phyloP scores from a whole-genome alignment of 2,888 invertebrate genomes.

The Ryuthela nishihirai region DNA sequence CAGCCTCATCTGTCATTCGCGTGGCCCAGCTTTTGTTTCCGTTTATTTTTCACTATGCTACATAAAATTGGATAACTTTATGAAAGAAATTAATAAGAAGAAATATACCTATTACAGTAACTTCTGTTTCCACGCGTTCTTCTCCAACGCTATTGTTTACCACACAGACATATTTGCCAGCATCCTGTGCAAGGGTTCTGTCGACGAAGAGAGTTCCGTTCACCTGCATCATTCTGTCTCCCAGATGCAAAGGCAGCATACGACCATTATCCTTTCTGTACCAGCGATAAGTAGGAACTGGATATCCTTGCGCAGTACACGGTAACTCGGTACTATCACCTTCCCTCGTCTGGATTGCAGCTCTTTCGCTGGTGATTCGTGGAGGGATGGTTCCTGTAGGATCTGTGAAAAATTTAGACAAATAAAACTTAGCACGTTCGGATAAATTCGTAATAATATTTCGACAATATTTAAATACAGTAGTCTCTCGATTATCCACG shows the following conservation, averaged over 20 bases:
- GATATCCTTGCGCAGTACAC: constrained; percentile 68
- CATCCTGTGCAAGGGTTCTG: constrained; percentile 45
- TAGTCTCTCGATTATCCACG: no score
- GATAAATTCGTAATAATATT: no score
- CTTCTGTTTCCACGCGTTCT: constrained; percentile 45
- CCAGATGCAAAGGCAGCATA: constrained; percentile 41
- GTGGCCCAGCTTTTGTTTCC: no score
- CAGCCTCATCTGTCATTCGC: no score
- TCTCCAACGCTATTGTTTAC: constrained; percentile 49
- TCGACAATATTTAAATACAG: no score
- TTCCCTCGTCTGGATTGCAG: constrained; percentile 14
- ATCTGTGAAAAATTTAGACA: constrained; percentile 19
- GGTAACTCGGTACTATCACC: constrained; percentile 59
- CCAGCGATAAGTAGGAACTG: constrained; percentile 68
- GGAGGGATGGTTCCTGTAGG: constrained; percentile 40
- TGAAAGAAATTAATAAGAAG: no score
- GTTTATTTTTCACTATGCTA: no score
- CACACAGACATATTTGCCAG: constrained; percentile 50
- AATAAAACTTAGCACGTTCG: no score
- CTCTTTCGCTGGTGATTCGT: constrained; percentile 37
- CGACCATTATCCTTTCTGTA: constrained; percentile 25
- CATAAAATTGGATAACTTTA: no score
- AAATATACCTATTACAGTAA: no score
- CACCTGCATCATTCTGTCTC: constrained; percentile 45
- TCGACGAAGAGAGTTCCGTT: constrained; percentile 50